Percentiles rank a stretch among this genome's conserved stretches.
Conservation (phyloP, 1,140 invertebrate species). For the Drosophila parvula region DNA sequence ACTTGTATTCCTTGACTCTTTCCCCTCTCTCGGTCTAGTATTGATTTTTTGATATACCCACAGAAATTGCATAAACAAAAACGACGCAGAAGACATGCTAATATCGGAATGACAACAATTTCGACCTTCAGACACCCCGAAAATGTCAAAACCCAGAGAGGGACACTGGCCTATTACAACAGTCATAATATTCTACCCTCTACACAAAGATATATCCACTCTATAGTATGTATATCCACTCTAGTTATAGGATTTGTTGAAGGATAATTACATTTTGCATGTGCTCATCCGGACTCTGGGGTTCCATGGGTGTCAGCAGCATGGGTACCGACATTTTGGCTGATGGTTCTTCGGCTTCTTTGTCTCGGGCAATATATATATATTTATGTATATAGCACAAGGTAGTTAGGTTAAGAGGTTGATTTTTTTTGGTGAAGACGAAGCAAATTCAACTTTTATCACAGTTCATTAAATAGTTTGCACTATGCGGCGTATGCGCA, state of each 20-base stretch:
- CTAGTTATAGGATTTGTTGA: neutral
- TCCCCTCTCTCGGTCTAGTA: slow-evolving; percentile 2
- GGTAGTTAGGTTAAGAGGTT: slow-evolving; percentile 15
- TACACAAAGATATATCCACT: no score
- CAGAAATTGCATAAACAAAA: slow-evolving; percentile 43
- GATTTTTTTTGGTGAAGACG: slow-evolving; percentile 33
- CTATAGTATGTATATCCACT: no score
- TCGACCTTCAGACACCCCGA: slow-evolving; percentile 58
- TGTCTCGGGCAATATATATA: neutral
- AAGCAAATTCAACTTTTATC: slow-evolving; percentile 63
- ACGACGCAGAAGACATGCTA: slow-evolving; percentile 30
- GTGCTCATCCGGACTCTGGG: slow-evolving; percentile 62
- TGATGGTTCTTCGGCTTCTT: slow-evolving; percentile 10
- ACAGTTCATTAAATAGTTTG: slow-evolving; percentile 58
- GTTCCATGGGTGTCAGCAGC: slow-evolving; percentile 65
- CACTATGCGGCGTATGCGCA: slow-evolving; percentile 71
- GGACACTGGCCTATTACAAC: slow-evolving; percentile 14
- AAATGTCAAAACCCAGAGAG: slow-evolving; percentile 61
- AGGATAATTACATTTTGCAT: slow-evolving; percentile 74
- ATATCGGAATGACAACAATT: slow-evolving; percentile 43
- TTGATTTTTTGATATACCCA: slow-evolving; percentile 44
- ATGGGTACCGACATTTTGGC: slow-evolving; percentile 67
- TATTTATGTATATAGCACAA: slow-evolving; percentile 7
- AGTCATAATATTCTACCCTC: slow-evolving; percentile 19
- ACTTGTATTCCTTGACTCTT: neutral